Evolutionary conservation across 1,140 invertebrate species (phyloP).

Genomic region (Maconellicoccus hirsutus): DNA sequence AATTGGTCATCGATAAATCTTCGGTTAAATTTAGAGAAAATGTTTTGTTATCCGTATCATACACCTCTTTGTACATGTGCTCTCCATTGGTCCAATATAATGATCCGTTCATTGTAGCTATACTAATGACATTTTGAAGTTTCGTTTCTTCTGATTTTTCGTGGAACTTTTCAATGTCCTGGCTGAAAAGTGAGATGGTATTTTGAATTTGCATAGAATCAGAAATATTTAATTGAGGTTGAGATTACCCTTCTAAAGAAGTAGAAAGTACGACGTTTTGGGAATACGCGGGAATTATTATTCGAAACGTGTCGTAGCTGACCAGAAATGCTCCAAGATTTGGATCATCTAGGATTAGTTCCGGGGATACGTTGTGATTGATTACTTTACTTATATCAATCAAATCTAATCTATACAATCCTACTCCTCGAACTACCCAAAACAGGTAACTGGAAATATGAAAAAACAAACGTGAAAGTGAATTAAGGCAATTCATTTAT

Average conservation of each 20-base stretch:
- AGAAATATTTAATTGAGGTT: neutral
- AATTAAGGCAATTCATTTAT: no score
- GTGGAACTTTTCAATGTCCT: slow-evolving; percentile 56
- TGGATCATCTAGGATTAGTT: slow-evolving; percentile 45
- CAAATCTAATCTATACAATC: slow-evolving; percentile 66
- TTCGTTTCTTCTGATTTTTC: slow-evolving; percentile 59
- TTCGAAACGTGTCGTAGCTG: slow-evolving; percentile 65
- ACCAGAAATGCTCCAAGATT: slow-evolving; percentile 59
- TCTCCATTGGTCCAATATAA: slow-evolving; percentile 71
- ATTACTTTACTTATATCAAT: slow-evolving; percentile 54
- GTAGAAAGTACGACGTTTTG: slow-evolving; percentile 66
- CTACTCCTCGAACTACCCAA: slow-evolving; percentile 53
- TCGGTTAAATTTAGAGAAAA: neutral
- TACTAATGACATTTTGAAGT: slow-evolving; percentile 61
- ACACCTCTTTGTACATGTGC: neutral
- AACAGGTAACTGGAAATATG: slow-evolving; percentile 57
- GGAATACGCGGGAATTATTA: slow-evolving; percentile 59
- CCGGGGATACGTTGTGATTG: slow-evolving; percentile 43
- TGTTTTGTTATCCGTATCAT: neutral
- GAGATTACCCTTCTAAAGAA: slow-evolving; percentile 64
- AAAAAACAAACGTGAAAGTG: no score
- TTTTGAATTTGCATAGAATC: neutral
- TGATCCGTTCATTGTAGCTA: slow-evolving; percentile 59
- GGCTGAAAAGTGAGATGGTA: slow-evolving; percentile 37
- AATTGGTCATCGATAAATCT: neutral